Conservation (phyloP, 2,113 vertebrate genomes). For the Tricholaema leucomelas region DNA sequence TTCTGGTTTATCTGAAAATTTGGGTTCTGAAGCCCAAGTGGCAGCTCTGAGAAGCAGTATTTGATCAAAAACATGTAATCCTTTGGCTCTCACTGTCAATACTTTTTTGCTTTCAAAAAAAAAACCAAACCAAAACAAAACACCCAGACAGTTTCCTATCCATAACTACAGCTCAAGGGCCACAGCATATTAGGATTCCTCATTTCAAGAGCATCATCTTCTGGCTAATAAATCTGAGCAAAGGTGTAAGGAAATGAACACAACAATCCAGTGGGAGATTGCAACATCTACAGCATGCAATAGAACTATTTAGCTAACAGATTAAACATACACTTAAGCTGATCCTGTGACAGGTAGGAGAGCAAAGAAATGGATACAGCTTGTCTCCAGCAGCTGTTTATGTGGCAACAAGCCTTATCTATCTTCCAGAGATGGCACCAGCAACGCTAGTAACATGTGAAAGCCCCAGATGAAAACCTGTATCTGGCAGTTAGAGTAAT, state of each 20-base stretch:
- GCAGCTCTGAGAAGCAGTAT: background rate
- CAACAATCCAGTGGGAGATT: background rate
- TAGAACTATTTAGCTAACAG: background rate
- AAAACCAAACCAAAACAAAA: background rate
- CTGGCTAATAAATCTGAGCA: background rate
- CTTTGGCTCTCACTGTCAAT: background rate
- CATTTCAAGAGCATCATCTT: background rate
- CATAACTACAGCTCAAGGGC: background rate
- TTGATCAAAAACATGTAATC: background rate
- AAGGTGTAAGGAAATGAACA: background rate
- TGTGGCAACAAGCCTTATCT: accelerated
- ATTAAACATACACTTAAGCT: background rate
- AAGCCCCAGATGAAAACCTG: background rate
- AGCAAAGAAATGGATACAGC: background rate
- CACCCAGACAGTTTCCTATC: background rate
- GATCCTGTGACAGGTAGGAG: background rate
- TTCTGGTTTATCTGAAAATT: background rate
- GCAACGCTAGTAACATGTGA: background rate
- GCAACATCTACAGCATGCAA: background rate
- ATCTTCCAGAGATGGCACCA: background rate
- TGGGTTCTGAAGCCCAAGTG: background rate
- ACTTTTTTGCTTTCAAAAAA: background rate
- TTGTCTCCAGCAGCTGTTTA: background rate
- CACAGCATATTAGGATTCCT: background rate
- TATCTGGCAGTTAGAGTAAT: background rate